Percentiles rank a stretch among this genome's conserved stretches.
Conservation (phyloP, 2,113 vertebrate species). For the Parotia lawesii region DNA sequence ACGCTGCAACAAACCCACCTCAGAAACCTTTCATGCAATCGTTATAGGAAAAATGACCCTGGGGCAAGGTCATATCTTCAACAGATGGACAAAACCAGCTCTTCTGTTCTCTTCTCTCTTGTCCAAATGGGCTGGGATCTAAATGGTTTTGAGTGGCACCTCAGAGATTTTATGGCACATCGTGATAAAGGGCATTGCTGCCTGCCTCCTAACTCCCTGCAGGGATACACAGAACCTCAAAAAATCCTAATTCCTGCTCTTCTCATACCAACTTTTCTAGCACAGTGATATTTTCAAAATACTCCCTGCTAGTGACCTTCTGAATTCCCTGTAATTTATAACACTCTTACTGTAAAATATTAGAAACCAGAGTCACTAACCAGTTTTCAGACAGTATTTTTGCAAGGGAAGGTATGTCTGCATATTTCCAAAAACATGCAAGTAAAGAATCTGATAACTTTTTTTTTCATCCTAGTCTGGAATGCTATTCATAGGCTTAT, state of each 20-base stretch:
- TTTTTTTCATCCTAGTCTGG: not conserved
- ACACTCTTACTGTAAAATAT: not conserved
- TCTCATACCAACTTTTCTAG: not conserved
- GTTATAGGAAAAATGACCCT: not conserved
- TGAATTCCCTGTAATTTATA: not conserved
- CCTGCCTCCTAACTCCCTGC: not conserved
- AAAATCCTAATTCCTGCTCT: not conserved
- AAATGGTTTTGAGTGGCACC: not conserved
- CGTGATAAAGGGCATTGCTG: not conserved
- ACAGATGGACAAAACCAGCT: not conserved
- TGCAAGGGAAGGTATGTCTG: not conserved
- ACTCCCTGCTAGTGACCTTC: not conserved
- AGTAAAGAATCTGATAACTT: not conserved
- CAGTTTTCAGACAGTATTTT: not conserved
- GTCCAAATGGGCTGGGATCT: not conserved
- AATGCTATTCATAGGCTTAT: conserved; percentile 1
- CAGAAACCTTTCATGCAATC: not conserved
- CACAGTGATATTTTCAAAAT: not conserved
- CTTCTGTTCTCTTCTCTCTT: not conserved
- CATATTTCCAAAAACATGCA: not conserved
- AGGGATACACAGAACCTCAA: not conserved
- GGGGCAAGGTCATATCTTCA: not conserved
- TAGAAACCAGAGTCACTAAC: not conserved
- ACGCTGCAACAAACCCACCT: not conserved
- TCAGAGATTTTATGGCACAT: not conserved